Base-by-base conservation (phyloP, 1,140 invertebrate genomes). In the Brachionus manjavacas region DNA sequence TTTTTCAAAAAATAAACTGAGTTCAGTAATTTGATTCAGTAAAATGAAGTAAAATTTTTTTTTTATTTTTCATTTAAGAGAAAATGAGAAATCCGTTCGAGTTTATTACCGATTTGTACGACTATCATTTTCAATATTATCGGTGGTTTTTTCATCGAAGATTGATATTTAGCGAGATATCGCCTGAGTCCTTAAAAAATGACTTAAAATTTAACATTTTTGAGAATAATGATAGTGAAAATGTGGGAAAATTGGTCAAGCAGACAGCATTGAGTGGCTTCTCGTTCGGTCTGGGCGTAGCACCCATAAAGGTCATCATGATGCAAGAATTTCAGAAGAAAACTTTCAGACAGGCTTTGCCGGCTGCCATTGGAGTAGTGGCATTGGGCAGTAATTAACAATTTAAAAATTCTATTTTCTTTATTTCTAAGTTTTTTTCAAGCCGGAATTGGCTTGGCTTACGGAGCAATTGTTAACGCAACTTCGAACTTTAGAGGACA, bases 41-140 rank as follows among this genome's bases (percentile, higher is more conserved):
- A 7, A 2, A 31, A 35, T 35, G n/a, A 31, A 70, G 12, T 70
- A 31, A 66, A 66, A 7, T 35, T 7, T 0, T 35, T 35, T 35
- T 35, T 35, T 35, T 35, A 35, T 14, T 35, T 68, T 68, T 20
- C 23, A 20, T 68, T 28, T 25, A 68, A 35, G 28, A 28, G 16
- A 68, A 81, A 23, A 81, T 81, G 79, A 81, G 64, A 68, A 64
- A 35, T 64, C 79, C 79, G 12, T 60, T 81, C 28, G 79, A 81
- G 41, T 20, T 81, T 16, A 12, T 68, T 0, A 20, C 49, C 20
- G 79, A 81, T 46, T 81, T 81, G 20, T 81, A 64, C n/a, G 79
- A 81, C 25, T 81, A 81, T 16, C 4, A 81, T 41, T 60, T 20
- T 46, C 79, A 81, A 68, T 81, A 81, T 25, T 68, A 41, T 14